Conservation (phyloP, 2,113 vertebrate genomes). For the Chlorocebus sabaeus region DNA sequence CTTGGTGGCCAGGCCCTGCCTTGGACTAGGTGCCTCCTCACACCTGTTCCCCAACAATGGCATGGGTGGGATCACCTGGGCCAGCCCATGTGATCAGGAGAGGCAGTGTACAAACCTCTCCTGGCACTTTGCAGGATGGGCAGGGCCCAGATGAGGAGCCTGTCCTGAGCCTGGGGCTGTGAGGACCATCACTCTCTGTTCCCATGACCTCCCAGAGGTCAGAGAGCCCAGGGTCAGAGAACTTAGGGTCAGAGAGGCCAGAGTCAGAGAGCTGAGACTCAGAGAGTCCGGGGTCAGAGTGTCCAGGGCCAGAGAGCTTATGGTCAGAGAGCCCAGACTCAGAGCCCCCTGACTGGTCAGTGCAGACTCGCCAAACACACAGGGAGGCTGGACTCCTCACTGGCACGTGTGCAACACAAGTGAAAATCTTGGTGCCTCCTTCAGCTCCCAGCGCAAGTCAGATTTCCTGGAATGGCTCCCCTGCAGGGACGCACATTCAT, state of each 20-base stretch:
- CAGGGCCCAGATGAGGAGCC: not conserved
- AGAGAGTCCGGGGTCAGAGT: no score
- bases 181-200: not conserved
- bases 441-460: not conserved
- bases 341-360: no score
- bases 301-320: no score
- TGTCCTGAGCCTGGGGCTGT: not conserved
- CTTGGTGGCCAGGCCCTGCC: rapidly evolving
- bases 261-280: no score
- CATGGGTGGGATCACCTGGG: not conserved
- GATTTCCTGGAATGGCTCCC: no score
- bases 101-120: no score
- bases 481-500: rapidly evolving
- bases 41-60: not conserved
- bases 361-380: not conserved
- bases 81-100: not conserved
- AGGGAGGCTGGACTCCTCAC: not conserved
- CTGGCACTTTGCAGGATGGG: not conserved
- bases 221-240: not conserved
- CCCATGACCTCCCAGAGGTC: not conserved
- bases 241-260: no score
- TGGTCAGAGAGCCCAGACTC: no score
- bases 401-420: rapidly evolving
- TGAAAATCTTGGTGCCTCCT: not conserved
- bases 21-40: not conserved